Evolutionary conservation across 2,797 vertebrate species (phyloP), one percentile per base, ranked within the genome.

Genomic region (Tolypeutes matacus): DNA sequence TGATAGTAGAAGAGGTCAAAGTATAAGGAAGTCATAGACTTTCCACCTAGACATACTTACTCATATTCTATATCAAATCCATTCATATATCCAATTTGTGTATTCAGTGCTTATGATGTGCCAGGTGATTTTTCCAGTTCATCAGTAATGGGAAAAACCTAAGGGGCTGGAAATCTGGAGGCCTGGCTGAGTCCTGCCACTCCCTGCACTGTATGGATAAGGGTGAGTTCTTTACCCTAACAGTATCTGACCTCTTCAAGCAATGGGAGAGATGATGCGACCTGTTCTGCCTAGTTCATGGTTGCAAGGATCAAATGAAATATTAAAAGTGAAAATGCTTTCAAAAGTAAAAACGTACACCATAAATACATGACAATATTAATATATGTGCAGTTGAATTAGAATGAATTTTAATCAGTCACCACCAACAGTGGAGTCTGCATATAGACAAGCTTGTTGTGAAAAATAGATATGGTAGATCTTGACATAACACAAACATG

Each of bases 51-150:
- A 76, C 4, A 34, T 3, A 89, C 3, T 51, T 69, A 87, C 42
- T 93, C 72, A 31, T 7, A 60, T 89, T 94, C 60, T 94, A 76
- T 51, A 94, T 86, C 17, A 42, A 81, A 64, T 42, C 51, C n/a
- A 42, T 65, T 36, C 7, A 23, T 27, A 20, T 39, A 42, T 36
- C 51, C 7, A 51, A 0, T n/a, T 83, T 13, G 62, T 89, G 31
- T 36, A 53, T 2, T 2, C 77, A 42, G 34, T 7, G 31, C 46
- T 77, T 23, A 83, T 15, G 23, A 10, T 0, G 3, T 39, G 64
- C 14, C 27, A 56, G 46, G 23, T 42, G 25, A 36, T n/a, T 36
- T 36, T 80, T 25, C 72, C 83, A 56, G 15, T 2, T 23, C 11
- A 27, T 64, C 42, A 34, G n/a, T 18, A 4, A 78, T 0, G 39